Evolutionary conservation across 2,888 invertebrate species (phyloP), one percentile per base, ranked within the genome.

Genomic region (Aleiodes alternator): DNA sequence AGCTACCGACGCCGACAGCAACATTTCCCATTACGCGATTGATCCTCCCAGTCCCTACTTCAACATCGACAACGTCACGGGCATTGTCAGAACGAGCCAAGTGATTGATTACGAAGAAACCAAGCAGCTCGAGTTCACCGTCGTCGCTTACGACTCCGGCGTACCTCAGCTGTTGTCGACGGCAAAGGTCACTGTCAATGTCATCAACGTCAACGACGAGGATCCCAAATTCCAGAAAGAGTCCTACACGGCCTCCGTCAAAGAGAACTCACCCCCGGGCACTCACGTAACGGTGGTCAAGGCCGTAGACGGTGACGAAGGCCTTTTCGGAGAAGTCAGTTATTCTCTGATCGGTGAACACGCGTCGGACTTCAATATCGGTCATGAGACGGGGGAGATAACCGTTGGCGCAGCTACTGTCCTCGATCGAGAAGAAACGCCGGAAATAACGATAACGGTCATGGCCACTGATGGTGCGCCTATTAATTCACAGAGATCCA

Each of bases 191-290:
- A 91, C 92, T 6, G 95, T 98, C 0, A 93, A 93, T 66, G 92
- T 98, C 2, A 91, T 93, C 48, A 97, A 98, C 86, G 92, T 96
- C 0, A 98, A 98, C 83, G 97, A 98, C 84, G 96, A 96, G 85
- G 94, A 94, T 85, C 98, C 98, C 0, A 91, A 91, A 66, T 98
- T 98, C 87, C 91, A 93, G 77, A 90, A 92, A 66, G 90, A 90
- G 16, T 90, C 90, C 7, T 97, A 97, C 85, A 92, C 93, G 72
- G 94, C 94, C 0, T 92, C 92, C 0, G 92, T 97, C 0, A 90
- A 92, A 0, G 97, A 97, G 88, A 96, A 97, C 85, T 92, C 96
- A 0, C 92, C 93, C 0, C 91, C 92, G 0, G 96, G 95, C 0
- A 95, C 95, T 0, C 92, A 92, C 4, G 93, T 97, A 0, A 90